These are phyloP conservation scores for Erannis defoliaria DNA, from an alignment of 2,888 invertebrate genomes.

Conservation along the genomic window DNA sequence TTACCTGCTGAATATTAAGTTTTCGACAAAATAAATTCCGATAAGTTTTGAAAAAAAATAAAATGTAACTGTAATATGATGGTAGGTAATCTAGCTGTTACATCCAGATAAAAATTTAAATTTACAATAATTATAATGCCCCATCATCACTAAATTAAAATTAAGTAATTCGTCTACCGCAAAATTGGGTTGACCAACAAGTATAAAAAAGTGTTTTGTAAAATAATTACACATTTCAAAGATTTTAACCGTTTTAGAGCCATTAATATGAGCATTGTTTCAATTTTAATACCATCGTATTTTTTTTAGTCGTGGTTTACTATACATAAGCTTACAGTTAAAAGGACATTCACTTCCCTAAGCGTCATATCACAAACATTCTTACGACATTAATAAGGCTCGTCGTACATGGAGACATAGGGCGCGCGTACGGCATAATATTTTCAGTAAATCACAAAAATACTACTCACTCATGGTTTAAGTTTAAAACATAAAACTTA, in stretches of 20 bases:
- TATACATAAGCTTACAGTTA: constrained; percentile 20
- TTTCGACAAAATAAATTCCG: too few relatives aligned
- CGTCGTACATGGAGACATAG: not conserved
- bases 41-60: too few relatives aligned
- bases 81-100: too few relatives aligned
- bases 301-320: constrained; percentile 8
- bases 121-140: too few relatives aligned
- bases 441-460: not conserved
- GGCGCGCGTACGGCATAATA: not conserved
- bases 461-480: too few relatives aligned
- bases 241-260: not conserved
- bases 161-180: too few relatives aligned
- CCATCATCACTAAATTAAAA: too few relatives aligned
- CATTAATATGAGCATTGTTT: not conserved
- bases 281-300: not conserved
- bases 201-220: not conserved
- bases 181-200: too few relatives aligned
- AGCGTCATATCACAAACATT: constrained; percentile 31
- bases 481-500: too few relatives aligned
- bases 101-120: too few relatives aligned
- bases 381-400: constrained; percentile 20
- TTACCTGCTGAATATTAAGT: too few relatives aligned
- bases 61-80: too few relatives aligned
- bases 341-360: constrained; percentile 26
- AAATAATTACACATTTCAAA: not conserved